Conservation (phyloP, 1,140 invertebrate species). For the Orius insidiosus region DNA sequence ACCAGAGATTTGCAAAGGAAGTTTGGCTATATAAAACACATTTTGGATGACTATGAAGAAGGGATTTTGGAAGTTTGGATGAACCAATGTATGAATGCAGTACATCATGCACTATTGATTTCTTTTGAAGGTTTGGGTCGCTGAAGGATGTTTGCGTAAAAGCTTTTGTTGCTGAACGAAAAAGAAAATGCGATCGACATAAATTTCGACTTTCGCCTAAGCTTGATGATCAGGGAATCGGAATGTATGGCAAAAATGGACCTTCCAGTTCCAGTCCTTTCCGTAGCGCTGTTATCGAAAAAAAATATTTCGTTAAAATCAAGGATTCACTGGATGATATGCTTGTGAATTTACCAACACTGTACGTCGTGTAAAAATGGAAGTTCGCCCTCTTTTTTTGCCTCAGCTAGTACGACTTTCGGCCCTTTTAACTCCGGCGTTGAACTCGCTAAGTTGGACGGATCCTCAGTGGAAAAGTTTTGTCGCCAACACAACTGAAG, state of each 20-base stretch:
- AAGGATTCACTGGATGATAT: conserved; percentile 63
- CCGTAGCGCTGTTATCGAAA: conserved; percentile 57
- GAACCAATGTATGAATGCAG: too few species aligned
- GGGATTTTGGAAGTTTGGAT: conserved; percentile 62
- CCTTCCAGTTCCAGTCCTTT: conserved; percentile 69
- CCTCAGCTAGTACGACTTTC: conserved; percentile 70
- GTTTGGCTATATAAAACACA: conserved; percentile 43
- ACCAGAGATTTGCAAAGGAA: conserved; percentile 52
- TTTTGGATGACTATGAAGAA: conserved; percentile 47
- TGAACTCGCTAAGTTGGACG: conserved; percentile 64
- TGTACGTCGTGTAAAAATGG: conserved; percentile 56
- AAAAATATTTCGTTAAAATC: conserved; percentile 60
- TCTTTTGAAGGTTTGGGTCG: conserved; percentile 56
- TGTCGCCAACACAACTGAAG: conserved; percentile 44
- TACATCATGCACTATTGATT: too few species aligned
- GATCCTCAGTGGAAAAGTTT: conserved; percentile 55
- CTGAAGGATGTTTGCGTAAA: conserved; percentile 48
- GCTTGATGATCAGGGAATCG: conserved; percentile 62
- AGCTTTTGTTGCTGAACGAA: conserved; percentile 42
- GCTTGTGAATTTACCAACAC: conserved; percentile 51
- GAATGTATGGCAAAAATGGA: conserved; percentile 73
- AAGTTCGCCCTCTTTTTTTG: conserved; percentile 70
- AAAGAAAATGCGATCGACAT: conserved; percentile 39
- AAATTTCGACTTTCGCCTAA: conserved; percentile 52
- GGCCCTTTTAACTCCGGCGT: conserved; percentile 57